A percentile compares a stretch with the other conserved stretches of the same genome.
These are phyloP conservation scores for Pongo abelii DNA, from an alignment of 2,113 vertebrate genomes.

Conservation along the genomic window DNA sequence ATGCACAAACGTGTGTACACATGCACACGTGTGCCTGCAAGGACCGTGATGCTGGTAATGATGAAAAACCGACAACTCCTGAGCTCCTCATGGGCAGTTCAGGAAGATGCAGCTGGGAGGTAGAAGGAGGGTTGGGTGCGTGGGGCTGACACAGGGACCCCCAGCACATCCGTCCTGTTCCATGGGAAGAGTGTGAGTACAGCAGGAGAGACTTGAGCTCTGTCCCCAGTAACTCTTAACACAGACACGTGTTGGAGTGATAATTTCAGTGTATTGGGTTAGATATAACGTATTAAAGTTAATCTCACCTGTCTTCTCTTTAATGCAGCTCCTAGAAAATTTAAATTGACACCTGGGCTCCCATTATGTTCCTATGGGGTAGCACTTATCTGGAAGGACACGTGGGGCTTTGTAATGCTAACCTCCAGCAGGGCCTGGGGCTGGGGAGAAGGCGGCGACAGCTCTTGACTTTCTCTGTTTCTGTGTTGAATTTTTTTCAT, in stretches of 20 bases:
- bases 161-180: background rate
- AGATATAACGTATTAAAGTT: accelerated
- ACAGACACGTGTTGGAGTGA: too few species aligned
- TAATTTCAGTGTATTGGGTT: accelerated
- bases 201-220: too few species aligned
- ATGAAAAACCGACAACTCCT: too few species aligned
- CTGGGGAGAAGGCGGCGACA: accelerated
- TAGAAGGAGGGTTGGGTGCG: background rate
- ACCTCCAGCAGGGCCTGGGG: too few species aligned
- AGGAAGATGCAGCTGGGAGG: background rate
- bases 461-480: too few species aligned
- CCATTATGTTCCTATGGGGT: accelerated
- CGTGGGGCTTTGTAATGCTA: accelerated
- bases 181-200: too few species aligned
- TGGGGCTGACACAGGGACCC: background rate
- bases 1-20: too few species aligned
- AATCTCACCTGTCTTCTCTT: accelerated
- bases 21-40: accelerated
- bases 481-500: background rate
- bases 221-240: too few species aligned
- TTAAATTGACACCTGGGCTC: too few species aligned
- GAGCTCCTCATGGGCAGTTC: background rate
- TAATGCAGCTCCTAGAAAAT: background rate
- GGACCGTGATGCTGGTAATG: background rate
- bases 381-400: background rate